phyloP scores from a whole-genome alignment of 2,113 vertebrate species.

The Nannobrachium achirus region DNA sequence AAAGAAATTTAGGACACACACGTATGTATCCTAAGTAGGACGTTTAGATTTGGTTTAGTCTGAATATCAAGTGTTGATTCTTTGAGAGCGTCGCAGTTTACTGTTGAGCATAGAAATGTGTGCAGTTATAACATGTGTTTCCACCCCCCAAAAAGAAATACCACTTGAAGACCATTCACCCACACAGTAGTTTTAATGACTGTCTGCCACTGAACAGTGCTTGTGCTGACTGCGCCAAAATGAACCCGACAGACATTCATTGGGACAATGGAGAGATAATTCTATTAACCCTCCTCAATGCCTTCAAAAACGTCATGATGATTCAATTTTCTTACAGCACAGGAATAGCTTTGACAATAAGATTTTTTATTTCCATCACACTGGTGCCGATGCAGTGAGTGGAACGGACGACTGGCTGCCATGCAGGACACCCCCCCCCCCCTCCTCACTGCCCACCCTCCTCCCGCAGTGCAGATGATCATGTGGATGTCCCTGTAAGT shows the following conservation, averaged over 20 bases:
- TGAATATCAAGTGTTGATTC: too few species aligned
- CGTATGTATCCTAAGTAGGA: too few species aligned
- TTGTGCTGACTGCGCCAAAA: slow-evolving; percentile 45
- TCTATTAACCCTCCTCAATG: slow-evolving; percentile 33
- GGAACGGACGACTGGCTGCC: slow-evolving; percentile 29
- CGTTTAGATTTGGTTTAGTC: too few species aligned
- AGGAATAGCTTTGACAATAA: slow-evolving; percentile 16
- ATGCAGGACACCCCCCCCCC: slow-evolving; percentile 25
- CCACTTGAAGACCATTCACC: slow-evolving; percentile 6
- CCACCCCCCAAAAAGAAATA: background rate
- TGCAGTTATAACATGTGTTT: too few species aligned
- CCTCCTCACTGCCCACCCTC: slow-evolving; percentile 23
- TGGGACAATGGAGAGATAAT: slow-evolving; percentile 42
- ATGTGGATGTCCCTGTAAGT: background rate
- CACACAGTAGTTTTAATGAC: background rate
- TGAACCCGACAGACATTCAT: slow-evolving; percentile 36
- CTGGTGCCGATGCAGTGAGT: slow-evolving; percentile 30
- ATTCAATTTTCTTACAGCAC: slow-evolving; percentile 20
- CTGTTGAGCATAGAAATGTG: too few species aligned
- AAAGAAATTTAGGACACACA: too few species aligned
- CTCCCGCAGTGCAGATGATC: too few species aligned
- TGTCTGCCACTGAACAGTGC: slow-evolving; percentile 14
- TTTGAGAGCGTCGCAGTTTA: too few species aligned
- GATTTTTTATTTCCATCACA: slow-evolving; percentile 28
- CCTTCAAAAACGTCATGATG: slow-evolving; percentile 32